phyloP scores from a whole-genome alignment of 2,797 vertebrate genomes.

The Sitta carolinensis region DNA sequence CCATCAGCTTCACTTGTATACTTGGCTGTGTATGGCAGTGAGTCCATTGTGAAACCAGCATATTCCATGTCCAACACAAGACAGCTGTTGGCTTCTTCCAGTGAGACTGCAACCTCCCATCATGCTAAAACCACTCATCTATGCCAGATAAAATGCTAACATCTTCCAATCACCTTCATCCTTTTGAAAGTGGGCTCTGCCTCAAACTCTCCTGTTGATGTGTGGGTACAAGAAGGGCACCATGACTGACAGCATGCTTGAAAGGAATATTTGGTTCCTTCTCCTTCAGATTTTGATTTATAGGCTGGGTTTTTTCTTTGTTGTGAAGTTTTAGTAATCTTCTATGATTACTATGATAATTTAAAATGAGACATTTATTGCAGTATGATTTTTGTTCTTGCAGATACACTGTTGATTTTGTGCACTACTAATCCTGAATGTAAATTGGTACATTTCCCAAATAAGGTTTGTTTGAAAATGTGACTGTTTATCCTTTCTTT shows the following conservation, averaged over 20 bases:
- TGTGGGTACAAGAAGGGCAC: background rate
- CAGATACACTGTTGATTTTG: background rate
- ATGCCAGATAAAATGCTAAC: background rate
- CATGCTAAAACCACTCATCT: background rate
- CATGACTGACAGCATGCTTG: background rate
- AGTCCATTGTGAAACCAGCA: accelerated
- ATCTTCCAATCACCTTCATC: background rate
- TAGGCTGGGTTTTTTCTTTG: background rate
- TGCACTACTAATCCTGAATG: background rate
- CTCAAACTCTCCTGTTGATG: background rate
- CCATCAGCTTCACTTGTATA: background rate
- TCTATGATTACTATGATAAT: background rate
- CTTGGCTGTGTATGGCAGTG: background rate
- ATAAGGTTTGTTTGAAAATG: background rate
- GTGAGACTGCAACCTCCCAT: background rate
- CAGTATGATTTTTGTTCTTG: background rate
- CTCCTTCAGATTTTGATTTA: background rate
- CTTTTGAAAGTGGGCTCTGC: background rate
- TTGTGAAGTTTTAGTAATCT: background rate
- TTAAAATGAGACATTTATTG: background rate
- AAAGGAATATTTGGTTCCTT: background rate
- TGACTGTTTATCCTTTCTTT: background rate
- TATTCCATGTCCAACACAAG: background rate
- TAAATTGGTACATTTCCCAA: background rate
- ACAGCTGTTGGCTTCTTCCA: background rate